Evolutionary conservation across 2,888 invertebrate genomes (phyloP), one percentile per base, ranked within the genome.

Genomic region (Ennomos erosarius): DNA sequence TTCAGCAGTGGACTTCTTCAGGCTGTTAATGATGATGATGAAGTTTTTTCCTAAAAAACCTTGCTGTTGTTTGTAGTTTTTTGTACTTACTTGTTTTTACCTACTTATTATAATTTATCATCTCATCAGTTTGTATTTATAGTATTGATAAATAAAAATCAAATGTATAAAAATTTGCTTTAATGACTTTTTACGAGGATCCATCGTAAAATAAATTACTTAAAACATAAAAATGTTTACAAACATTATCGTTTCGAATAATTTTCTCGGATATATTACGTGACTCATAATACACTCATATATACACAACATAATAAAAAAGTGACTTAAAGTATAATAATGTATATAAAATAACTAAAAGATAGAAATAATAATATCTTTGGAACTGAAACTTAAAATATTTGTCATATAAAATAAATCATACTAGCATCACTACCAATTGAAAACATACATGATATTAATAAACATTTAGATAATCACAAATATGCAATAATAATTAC

Each of bases 331-430:
- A 62, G 60, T 63, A 67, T 61, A 61, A 55, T 26, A 26, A 26
- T 26, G 74, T 71, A 77, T 55, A 71, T 73, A 76, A 73, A 75
- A 70, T 75, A 73, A 75, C 63, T 69, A 71, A 74, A 59, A 74
- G 75, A 67, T 74, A 78, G 68, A 74, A 69, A 79, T 78, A 82
- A 75, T 71, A 59, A 79, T 82, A 85, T 90, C 90, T 90, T 91
- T 90, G 90, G 91, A 85, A 86, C 81, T 73, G 77, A 85, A 69
- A 67, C 67, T 67, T 65, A 69, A 45, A 44, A 62, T 56, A 58
- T 43, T 55, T 55, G 77, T 81, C 76, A 77, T 78, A 79, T 76
- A 76, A 78, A 57, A 79, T 76, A 76, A 78, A 57, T 36, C 55
- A 59, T 61, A 56, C 63, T 59, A 59, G 46, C 73, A 74, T 50